phyloP scores from a whole-genome alignment of 2,888 invertebrate genomes.

The Pachliopta kotzebuea region DNA sequence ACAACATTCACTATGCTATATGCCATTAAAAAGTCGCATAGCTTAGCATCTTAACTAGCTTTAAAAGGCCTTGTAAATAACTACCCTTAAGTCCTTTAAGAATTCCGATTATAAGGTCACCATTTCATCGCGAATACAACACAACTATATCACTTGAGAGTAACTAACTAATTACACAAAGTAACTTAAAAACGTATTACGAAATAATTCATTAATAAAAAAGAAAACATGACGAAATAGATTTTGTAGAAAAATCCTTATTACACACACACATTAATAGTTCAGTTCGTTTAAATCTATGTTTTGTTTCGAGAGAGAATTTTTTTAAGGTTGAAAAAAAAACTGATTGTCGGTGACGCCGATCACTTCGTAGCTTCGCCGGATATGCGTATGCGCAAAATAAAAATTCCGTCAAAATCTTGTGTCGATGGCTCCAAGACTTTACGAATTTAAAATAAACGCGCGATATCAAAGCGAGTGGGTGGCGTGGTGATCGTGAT shows the following conservation, averaged over 20 bases:
- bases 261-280: conserved; percentile 62
- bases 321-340: conserved; percentile 39
- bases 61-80: conserved; percentile 74
- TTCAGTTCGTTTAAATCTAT: conserved; percentile 59
- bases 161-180: conserved; percentile 66
- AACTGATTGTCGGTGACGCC: conserved; percentile 32
- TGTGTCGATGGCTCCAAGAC: conserved; percentile 48
- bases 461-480: conserved; percentile 31
- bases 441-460: conserved; percentile 47
- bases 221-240: conserved; percentile 46
- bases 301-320: conserved; percentile 58
- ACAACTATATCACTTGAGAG: conserved; percentile 74
- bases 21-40: conserved; percentile 55
- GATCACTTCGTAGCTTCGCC: conserved; percentile 16
- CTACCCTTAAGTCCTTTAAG: conserved; percentile 76
- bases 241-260: conserved; percentile 69
- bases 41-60: conserved; percentile 65
- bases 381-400: conserved; percentile 17
- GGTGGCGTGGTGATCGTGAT: conserved; percentile 18
- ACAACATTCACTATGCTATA: conserved; percentile 60
- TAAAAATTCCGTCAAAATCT: conserved; percentile 57
- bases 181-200: conserved; percentile 42
- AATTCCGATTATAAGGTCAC: conserved; percentile 77
- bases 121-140: conserved; percentile 70
- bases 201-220: conserved; percentile 41